Base-by-base conservation (phyloP, 2,888 invertebrate species). In the Parnassius apollo region DNA sequence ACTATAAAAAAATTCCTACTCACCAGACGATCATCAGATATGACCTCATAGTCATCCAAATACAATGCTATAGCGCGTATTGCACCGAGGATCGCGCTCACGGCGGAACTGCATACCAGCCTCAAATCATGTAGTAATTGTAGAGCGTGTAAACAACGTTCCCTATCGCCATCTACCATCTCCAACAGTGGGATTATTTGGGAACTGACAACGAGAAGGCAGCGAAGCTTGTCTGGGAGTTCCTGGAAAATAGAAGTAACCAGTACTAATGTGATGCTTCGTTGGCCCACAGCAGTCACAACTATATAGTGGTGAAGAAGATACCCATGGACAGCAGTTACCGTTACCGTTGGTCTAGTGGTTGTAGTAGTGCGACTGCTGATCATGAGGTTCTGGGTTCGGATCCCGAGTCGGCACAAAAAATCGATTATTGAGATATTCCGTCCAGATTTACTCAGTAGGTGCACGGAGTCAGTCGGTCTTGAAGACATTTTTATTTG, bases 31-130 rank as follows among this genome's bases (percentile, higher is more conserved):
- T 46, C 12, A 4, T 46, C 46, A n/a, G 12, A n/a, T 2, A n/a
- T 46, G 46, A 12, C 7, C 2, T n/a, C 11, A 7, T 25, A 10
- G 22, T 46, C 25, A 3, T 9, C 48, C 82, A 82, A 2, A 69
- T 78, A 53, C 69, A 82, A n/a, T 81, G 82, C 50, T 70, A 81
- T 42, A 71, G 80, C 1, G 67, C 70, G 51, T 66, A 71, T 2
- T 22, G 59, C 9, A 69, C 68, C 48, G 46, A 61, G 9, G 71
- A 71, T 42, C 9, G 11, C 10, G 8, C 1, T 57, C 62, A 11
- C 61, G 48, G 13, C 50, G 7, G 11, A 11, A 51, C 13, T 46
- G 52, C 45, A 35, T 42, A 2, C 54, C 35, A 42, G 54, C 57
- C 64, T 9, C 54, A 62, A 22, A 58, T 49, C 0, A 57, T 44